phyloP scores from a whole-genome alignment of 1,140 invertebrate genomes.

The Linepithema humile region DNA sequence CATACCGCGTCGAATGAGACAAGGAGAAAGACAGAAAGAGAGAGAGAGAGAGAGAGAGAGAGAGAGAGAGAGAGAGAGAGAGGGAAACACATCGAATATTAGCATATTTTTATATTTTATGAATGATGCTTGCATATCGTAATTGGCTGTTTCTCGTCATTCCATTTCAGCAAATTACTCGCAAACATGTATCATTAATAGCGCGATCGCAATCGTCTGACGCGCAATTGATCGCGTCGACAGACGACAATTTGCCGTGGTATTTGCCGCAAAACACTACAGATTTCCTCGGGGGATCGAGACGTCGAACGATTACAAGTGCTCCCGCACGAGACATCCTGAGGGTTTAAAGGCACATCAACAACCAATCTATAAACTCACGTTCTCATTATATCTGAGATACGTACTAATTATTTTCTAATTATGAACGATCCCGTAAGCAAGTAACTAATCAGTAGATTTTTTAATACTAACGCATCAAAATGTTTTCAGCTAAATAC shows the following conservation, averaged over 20 bases:
- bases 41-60: too few species aligned
- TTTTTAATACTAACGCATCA: not conserved
- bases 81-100: too few species aligned
- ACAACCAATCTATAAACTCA: not conserved
- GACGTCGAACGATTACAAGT: conserved; percentile 10
- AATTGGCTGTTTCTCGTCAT: not conserved
- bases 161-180: not conserved
- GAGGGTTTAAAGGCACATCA: not conserved
- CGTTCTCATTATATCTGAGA: not conserved
- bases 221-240: conserved; percentile 13
- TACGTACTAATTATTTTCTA: conserved; percentile 48
- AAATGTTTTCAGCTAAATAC: not conserved
- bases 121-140: not conserved
- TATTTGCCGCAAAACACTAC: conserved; percentile 9
- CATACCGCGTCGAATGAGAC: not conserved
- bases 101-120: not conserved
- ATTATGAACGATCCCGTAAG: conserved; percentile 43
- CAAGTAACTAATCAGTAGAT: not conserved
- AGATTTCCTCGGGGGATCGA: conserved; percentile 25
- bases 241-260: conserved; percentile 8
- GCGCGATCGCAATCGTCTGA: not conserved
- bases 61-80: too few species aligned
- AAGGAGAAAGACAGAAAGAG: too few species aligned
- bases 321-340: not conserved
- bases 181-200: not conserved